Conservation (phyloP, 2,113 vertebrate genomes). For the Propithecus coquereli region DNA sequence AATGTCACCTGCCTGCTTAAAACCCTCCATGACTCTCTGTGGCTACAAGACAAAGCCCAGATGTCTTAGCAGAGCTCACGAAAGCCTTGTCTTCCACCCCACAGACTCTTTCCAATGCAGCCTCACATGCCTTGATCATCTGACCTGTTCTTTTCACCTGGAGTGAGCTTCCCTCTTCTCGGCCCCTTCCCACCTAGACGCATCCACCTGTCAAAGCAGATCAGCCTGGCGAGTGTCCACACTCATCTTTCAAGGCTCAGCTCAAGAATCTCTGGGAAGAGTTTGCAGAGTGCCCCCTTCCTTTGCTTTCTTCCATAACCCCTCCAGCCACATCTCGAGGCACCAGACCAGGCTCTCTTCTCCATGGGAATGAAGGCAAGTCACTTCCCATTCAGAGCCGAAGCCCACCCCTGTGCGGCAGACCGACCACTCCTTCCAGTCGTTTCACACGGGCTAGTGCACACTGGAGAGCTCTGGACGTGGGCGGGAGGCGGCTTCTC, state of each 20-base stretch:
- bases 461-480: accelerated
- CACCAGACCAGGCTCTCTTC: not conserved
- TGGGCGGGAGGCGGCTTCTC: not conserved
- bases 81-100: not conserved
- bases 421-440: not conserved
- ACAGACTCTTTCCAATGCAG: not conserved
- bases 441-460: no score
- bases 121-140: not conserved
- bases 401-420: not conserved
- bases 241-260: not conserved
- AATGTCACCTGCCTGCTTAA: not conserved
- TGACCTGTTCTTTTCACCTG: not conserved
- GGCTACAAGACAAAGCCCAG: not conserved
- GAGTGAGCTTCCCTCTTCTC: not conserved
- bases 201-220: not conserved
- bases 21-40: no score
- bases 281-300: not conserved
- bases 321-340: not conserved
- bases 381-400: not conserved
- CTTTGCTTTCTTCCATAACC: not conserved
- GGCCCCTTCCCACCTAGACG: not conserved
- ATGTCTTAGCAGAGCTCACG: not conserved
- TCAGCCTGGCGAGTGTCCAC: not conserved
- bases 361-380: not conserved
- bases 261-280: not conserved